phyloP scores from a whole-genome alignment of 2,888 invertebrate species.

The Diarsia rubi region DNA sequence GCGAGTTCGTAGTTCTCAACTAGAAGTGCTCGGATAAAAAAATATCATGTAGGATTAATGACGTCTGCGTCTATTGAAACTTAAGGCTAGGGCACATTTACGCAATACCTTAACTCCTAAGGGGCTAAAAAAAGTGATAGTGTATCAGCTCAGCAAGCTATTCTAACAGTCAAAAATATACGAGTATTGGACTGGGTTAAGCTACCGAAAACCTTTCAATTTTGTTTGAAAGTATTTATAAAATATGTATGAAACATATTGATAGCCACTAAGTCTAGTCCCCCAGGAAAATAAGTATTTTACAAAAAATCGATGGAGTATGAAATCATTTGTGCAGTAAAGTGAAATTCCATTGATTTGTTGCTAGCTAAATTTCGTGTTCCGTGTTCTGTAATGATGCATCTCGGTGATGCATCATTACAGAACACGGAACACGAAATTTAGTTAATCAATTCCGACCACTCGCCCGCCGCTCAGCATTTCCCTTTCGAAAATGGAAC shows the following conservation, averaged over 20 bases:
- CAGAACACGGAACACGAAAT: conserved; percentile 44
- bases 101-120: background rate
- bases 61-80: conserved; percentile 49
- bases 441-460: conserved; percentile 41
- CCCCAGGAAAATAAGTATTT: background rate
- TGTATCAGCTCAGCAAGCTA: background rate
- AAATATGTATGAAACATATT: background rate
- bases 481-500: conserved; percentile 44
- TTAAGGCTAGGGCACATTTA: conserved; percentile 28
- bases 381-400: no score
- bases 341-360: conserved; percentile 29
- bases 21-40: conserved; percentile 52
- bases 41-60: conserved; percentile 70
- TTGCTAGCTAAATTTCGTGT: no score
- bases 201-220: background rate
- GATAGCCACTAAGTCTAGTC: background rate
- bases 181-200: background rate
- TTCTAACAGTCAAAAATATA: background rate
- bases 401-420: conserved; percentile 44
- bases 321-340: background rate
- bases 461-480: conserved; percentile 30
- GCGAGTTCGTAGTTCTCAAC: conserved; percentile 53
- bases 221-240: background rate
- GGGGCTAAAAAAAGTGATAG: background rate
- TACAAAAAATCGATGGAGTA: conserved; percentile 17